These are phyloP conservation scores for Reinhardtius hippoglossoides DNA, from an alignment of 2,113 vertebrate species.

Conservation along the genomic window DNA sequence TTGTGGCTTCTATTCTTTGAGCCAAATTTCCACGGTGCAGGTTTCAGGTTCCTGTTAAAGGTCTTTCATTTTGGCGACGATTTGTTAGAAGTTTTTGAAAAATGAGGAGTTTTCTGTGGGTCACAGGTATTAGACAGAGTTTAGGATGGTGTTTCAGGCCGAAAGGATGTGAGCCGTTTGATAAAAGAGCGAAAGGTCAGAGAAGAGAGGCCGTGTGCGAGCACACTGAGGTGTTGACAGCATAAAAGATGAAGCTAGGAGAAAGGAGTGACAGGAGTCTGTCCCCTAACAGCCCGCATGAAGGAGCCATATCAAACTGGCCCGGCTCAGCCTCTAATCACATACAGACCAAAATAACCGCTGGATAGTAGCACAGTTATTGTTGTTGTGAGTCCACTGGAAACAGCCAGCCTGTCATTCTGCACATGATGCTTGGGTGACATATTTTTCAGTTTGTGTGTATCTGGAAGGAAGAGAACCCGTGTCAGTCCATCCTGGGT, in stretches of 20 bases:
- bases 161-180: conserved; percentile 21
- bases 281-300: conserved; percentile 17
- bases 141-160: conserved; percentile 12
- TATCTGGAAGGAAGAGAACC: not conserved
- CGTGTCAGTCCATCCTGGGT: not conserved
- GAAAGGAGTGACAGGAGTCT: not conserved
- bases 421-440: not conserved
- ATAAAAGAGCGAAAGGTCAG: conserved; percentile 51
- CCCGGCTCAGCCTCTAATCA: conserved; percentile 47
- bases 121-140: conserved; percentile 1
- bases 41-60: conserved; percentile 31
- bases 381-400: not conserved
- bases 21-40: not conserved
- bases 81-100: conserved; percentile 14
- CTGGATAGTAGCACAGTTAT: not conserved
- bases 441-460: not conserved
- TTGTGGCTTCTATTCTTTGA: not conserved
- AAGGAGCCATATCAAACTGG: conserved; percentile 48
- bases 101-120: not conserved
- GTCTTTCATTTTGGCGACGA: not conserved
- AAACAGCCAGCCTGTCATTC: not conserved
- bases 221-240: conserved; percentile 51
- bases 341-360: conserved; percentile 69
- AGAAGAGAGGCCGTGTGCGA: conserved; percentile 25
- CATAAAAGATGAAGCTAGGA: conserved; percentile 34